Evolutionary conservation across 2,888 invertebrate species (phyloP).

Genomic region (Pseudoips prasinana): DNA sequence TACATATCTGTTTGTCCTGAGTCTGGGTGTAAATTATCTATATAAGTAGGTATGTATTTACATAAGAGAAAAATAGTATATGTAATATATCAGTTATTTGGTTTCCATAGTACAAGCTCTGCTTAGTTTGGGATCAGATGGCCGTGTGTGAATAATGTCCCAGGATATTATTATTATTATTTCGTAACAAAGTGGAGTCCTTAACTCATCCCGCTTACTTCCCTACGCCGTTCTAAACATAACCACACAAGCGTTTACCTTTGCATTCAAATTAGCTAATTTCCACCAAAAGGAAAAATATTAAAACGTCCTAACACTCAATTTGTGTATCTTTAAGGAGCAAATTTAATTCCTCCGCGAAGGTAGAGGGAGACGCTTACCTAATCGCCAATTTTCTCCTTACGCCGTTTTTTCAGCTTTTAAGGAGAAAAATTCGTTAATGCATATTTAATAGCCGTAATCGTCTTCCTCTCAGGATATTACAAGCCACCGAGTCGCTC

Average conservation of each 20-base stretch:
- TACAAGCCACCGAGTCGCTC: slow-evolving; percentile 44
- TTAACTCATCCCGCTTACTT: too few species aligned
- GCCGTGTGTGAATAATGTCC: too few species aligned
- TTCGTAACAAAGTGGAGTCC: too few species aligned
- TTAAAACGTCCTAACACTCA: slow-evolving; percentile 59
- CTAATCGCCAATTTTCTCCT: slow-evolving; percentile 80
- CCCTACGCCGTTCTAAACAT: too few species aligned
- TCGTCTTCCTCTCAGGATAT: slow-evolving; percentile 63
- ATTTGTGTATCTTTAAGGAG: slow-evolving; percentile 70
- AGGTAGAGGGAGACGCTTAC: slow-evolving; percentile 31
- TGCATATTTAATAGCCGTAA: slow-evolving; percentile 80
- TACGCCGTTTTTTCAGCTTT: slow-evolving; percentile 79
- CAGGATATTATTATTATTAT: too few species aligned
- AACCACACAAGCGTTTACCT: slow-evolving; percentile 29
- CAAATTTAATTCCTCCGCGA: slow-evolving; percentile 67
- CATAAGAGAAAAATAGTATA: too few species aligned
- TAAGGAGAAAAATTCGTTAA: slow-evolving; percentile 81
- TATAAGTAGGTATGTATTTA: too few species aligned
- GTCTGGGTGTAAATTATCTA: too few species aligned
- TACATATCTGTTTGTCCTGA: too few species aligned
- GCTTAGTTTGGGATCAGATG: too few species aligned
- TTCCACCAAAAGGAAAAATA: slow-evolving; percentile 46
- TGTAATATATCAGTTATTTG: too few species aligned
- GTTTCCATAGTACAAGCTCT: too few species aligned
- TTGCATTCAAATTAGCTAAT: slow-evolving; percentile 46